Base-by-base conservation (phyloP, 1,140 invertebrate species). In the Drosophila takahashii region DNA sequence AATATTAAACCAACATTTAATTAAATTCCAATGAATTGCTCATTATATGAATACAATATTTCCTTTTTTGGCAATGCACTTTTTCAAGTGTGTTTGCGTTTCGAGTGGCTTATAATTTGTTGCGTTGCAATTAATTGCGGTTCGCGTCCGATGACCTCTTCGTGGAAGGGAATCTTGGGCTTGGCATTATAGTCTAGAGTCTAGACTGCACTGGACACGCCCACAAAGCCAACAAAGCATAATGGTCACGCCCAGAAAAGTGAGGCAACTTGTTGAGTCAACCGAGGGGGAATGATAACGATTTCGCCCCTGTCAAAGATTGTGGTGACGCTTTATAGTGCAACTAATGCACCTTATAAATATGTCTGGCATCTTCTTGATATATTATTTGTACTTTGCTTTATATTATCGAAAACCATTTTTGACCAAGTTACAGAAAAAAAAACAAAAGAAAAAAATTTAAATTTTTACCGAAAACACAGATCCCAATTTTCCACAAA, bases 71-170 rank as follows among this genome's bases (percentile, higher is more conserved):
- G 4, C 11, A 3, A 8, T n/a, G 11, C 4, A 18, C 4, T 56
- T 57, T 57, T 16, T 41, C 0, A 1, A 32, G 53, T 62, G 59
- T 62, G 1, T 13, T 4, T 15, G 3, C 2, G 6, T 8, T 59
- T 7, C n/a, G 10, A 41, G 59, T 4, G 11, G 4, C 48, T 36
- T 22, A 26, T 32, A 32, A 59, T 59, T 62, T 62, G 36, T 59
- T 32, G 50, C 50, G 8, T 26, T 56, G 36, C 54, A 62, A 59
- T 62, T 62, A 62, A 62, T 62, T 22, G 36, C 11, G 27, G 4
- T 5, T 8, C 15, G 16, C 51, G 34, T 39, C 51, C 16, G 52
- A 39, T 62, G 59, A 62, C 53, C 59, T 15, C 59, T 29, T 41
- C 9, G 34, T 18, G 59, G 59, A 29, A 39, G 7, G 18, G 36